A percentile compares a stretch with the other conserved stretches of the same genome.
These are phyloP conservation scores for Reticulitermes lucifugus DNA, from an alignment of 2,888 invertebrate species.

Conservation along the genomic window DNA sequence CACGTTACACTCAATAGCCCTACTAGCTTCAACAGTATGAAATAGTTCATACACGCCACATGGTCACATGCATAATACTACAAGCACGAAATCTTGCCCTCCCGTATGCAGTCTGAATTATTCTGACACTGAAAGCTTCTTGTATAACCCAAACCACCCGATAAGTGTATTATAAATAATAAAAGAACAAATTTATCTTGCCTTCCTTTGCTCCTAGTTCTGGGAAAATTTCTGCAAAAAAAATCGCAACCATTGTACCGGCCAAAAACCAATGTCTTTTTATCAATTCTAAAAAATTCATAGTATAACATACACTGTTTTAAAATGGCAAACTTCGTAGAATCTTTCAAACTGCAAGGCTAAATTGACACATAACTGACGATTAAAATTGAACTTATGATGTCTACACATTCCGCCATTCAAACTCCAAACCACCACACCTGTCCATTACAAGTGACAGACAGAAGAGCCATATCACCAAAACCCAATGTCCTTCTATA, in stretches of 20 bases:
- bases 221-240: slow-evolving; percentile 23
- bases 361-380: no score
- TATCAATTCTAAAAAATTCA: background rate
- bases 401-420: no score
- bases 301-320: background rate
- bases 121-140: background rate
- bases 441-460: no score
- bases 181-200: slow-evolving; percentile 4
- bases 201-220: slow-evolving; percentile 24
- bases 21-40: no score
- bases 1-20: no score
- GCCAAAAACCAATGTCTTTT: slow-evolving; percentile 15
- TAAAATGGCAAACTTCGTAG: no score
- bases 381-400: no score
- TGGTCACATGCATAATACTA: background rate
- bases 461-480: no score
- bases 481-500: no score
- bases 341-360: no score
- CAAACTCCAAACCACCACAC: no score
- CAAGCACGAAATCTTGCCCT: background rate
- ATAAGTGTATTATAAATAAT: background rate
- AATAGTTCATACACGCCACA: background rate
- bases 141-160: no score
- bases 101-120: background rate
- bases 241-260: slow-evolving; percentile 17